A percentile compares a stretch with the other conserved stretches of the same genome.
Conservation (phyloP, 2,797 vertebrate genomes). For the Coreius guichenoti region DNA sequence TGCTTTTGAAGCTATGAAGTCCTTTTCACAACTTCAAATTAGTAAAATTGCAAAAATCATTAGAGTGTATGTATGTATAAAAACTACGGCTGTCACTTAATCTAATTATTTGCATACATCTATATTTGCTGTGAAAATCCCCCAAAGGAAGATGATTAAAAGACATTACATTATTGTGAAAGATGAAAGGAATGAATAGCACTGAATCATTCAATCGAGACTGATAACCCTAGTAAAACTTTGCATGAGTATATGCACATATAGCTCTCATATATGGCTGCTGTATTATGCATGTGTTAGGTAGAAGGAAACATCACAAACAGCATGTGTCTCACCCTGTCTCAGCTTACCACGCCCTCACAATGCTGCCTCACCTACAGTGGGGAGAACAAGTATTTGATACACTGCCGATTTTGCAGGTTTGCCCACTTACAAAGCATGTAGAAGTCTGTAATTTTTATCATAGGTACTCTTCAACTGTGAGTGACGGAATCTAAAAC, state of each 20-base stretch:
- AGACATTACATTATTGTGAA: not conserved
- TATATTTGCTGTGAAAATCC: slow-evolving; percentile 14
- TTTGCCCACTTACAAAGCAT: no score
- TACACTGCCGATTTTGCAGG: no score
- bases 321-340: not conserved
- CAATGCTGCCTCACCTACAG: not conserved
- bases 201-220: not conserved
- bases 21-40: slow-evolving; percentile 1
- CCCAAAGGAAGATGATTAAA: not conserved
- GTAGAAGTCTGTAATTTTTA: no score
- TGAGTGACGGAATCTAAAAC: no score
- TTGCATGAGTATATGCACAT: not conserved
- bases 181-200: not conserved
- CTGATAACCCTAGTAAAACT: not conserved
- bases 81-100: not conserved
- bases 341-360: not conserved
- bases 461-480: no score
- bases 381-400: no score
- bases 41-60: not conserved
- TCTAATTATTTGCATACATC: slow-evolving; percentile 13
- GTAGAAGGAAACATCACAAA: slow-evolving; percentile 12
- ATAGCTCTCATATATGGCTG: slow-evolving; percentile 11
- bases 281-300: slow-evolving; percentile 27
- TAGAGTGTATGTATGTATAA: not conserved
- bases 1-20: not conserved